These are phyloP conservation scores for Mythimna pallens DNA, from an alignment of 2,888 invertebrate genomes.

Conservation along the genomic window DNA sequence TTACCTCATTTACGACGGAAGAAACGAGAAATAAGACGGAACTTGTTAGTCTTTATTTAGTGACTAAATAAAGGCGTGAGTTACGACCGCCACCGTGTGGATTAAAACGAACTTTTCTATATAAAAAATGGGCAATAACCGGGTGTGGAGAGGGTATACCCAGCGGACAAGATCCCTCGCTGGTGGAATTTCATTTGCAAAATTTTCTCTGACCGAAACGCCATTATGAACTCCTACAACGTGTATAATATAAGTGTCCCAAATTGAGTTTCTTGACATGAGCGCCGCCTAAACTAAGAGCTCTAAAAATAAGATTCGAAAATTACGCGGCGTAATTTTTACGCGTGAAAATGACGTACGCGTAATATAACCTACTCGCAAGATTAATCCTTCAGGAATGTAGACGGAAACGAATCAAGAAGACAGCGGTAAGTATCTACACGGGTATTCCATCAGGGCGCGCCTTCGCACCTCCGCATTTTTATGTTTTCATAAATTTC, in stretches of 20 bases:
- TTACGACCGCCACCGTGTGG: slow-evolving; percentile 77
- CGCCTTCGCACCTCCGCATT: slow-evolving; percentile 82
- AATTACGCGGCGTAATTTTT: slow-evolving; percentile 69
- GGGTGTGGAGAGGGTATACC: slow-evolving; percentile 74
- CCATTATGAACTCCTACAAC: slow-evolving; percentile 73
- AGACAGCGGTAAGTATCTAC: slow-evolving; percentile 72
- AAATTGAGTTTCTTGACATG: slow-evolving; percentile 71
- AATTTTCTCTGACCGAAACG: slow-evolving; percentile 77
- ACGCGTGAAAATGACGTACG: slow-evolving; percentile 65
- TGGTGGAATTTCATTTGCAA: slow-evolving; percentile 83
- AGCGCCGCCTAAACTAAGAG: slow-evolving; percentile 56
- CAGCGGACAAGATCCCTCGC: slow-evolving; percentile 74
- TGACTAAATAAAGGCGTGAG: slow-evolving; percentile 83
- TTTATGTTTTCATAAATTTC: slow-evolving; percentile 90
- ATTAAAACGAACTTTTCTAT: slow-evolving; percentile 81
- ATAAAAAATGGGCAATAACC: slow-evolving; percentile 84
- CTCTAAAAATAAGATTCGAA: slow-evolving; percentile 64
- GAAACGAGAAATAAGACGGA: slow-evolving; percentile 69
- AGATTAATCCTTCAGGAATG: slow-evolving; percentile 70
- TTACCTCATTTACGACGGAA: slow-evolving; percentile 66
- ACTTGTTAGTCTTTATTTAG: slow-evolving; percentile 79
- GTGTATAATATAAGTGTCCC: slow-evolving; percentile 69
- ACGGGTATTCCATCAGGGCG: slow-evolving; percentile 82
- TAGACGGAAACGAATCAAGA: slow-evolving; percentile 67
- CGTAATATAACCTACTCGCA: slow-evolving; percentile 64